phyloP scores from a whole-genome alignment of 2,113 vertebrate genomes.

The Prionailurus viverrinus region DNA sequence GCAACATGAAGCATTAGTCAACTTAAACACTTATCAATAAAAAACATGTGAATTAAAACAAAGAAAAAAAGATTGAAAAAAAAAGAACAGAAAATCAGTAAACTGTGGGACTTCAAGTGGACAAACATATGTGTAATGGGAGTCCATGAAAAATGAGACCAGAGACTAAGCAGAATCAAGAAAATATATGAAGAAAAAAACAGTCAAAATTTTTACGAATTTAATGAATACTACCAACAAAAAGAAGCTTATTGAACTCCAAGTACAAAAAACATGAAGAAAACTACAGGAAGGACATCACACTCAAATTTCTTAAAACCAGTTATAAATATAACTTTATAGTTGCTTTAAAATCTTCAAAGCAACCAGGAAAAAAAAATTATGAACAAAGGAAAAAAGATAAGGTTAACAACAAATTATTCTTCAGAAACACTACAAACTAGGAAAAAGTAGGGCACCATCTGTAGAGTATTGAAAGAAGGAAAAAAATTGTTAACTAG shows the following conservation, averaged over 20 bases:
- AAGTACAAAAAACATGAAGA: background rate
- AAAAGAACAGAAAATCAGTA: background rate
- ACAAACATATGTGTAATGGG: background rate
- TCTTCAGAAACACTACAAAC: background rate
- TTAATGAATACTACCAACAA: conserved; percentile 33
- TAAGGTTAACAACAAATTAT: background rate
- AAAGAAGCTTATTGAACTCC: background rate
- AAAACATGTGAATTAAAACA: background rate
- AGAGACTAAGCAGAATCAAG: background rate
- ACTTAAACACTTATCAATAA: background rate
- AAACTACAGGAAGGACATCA: background rate
- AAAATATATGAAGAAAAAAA: background rate
- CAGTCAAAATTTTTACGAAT: background rate
- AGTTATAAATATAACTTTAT: background rate
- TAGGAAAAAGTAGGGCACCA: background rate
- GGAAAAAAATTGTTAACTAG: background rate
- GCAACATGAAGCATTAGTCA: background rate
- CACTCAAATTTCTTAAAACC: background rate
- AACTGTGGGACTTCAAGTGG: background rate
- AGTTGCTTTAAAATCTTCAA: background rate
- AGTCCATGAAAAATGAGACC: background rate
- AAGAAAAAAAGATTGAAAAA: background rate
- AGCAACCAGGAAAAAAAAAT: background rate
- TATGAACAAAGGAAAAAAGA: background rate
- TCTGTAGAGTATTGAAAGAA: background rate